Evolutionary conservation across 2,888 invertebrate genomes (phyloP).

Genomic region (Cerastis rubricosa): DNA sequence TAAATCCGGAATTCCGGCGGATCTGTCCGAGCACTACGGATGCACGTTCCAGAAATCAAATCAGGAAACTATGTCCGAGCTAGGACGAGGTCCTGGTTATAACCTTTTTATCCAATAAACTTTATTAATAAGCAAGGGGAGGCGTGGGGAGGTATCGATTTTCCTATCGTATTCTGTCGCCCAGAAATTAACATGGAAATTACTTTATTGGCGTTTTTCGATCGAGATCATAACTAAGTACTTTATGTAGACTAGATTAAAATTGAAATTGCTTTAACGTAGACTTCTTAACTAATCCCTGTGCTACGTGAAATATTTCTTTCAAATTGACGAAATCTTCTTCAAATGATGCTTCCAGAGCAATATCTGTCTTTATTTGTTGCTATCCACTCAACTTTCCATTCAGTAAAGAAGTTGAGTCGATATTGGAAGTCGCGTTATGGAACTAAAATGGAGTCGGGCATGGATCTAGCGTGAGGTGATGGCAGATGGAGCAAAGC

Average conservation of each 20-base stretch:
- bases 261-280: conserved; percentile 8
- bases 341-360: background rate
- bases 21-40: background rate
- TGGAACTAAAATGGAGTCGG: background rate
- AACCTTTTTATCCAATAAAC: conserved; percentile 34
- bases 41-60: conserved; percentile 24
- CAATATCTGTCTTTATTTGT: background rate
- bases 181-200: conserved; percentile 41
- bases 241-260: conserved; percentile 14
- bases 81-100: conserved; percentile 9
- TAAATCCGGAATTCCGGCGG: conserved; percentile 20
- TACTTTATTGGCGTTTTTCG: background rate
- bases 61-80: conserved; percentile 25
- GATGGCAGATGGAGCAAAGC: background rate
- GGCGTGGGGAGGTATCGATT: background rate
- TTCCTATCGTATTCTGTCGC: conserved; percentile 7
- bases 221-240: background rate
- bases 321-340: background rate
- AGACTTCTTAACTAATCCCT: background rate
- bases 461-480: background rate
- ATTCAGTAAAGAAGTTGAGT: background rate
- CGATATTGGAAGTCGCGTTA: background rate
- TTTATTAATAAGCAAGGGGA: conserved; percentile 8
- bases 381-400: background rate
- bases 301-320: background rate